phyloP scores from a whole-genome alignment of 1,140 invertebrate species.

The Stegodyphus dumicola region DNA sequence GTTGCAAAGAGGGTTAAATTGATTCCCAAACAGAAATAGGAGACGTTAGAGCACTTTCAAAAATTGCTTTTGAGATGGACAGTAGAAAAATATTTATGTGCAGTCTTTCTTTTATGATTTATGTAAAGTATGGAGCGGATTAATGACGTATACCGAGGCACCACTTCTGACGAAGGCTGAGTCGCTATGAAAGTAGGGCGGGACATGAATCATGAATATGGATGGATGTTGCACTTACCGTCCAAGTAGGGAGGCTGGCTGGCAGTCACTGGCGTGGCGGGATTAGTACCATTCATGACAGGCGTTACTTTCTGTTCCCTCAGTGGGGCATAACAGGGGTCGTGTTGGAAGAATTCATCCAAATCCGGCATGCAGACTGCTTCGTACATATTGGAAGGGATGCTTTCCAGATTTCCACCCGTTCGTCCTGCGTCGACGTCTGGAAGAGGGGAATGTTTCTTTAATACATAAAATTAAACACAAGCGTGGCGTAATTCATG shows the following conservation, averaged over 20 bases:
- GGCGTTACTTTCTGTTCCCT: conserved; percentile 62
- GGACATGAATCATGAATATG: background rate
- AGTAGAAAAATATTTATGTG: no score
- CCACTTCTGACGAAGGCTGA: no score
- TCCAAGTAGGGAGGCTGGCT: conserved; percentile 47
- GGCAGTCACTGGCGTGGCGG: conserved; percentile 29
- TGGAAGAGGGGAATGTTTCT: conserved; percentile 67
- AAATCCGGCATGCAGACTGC: conserved; percentile 82
- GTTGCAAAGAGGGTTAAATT: no score
- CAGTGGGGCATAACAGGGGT: conserved; percentile 63
- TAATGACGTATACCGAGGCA: no score
- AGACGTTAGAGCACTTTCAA: no score
- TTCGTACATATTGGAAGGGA: conserved; percentile 76
- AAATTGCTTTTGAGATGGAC: no score
- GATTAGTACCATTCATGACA: conserved; percentile 57
- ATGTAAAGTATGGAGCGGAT: no score
- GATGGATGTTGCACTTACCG: background rate
- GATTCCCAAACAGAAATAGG: no score
- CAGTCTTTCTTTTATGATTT: no score
- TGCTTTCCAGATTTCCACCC: conserved; percentile 73
- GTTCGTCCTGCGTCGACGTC: conserved; percentile 77
- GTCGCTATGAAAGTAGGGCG: background rate
- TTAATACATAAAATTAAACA: no score
- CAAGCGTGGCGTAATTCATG: no score
- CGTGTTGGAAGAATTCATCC: conserved; percentile 74